These are phyloP conservation scores for Scolanthus callimorphus DNA, from an alignment of 92 coral and sea anemone species.

Conservation along the genomic window DNA sequence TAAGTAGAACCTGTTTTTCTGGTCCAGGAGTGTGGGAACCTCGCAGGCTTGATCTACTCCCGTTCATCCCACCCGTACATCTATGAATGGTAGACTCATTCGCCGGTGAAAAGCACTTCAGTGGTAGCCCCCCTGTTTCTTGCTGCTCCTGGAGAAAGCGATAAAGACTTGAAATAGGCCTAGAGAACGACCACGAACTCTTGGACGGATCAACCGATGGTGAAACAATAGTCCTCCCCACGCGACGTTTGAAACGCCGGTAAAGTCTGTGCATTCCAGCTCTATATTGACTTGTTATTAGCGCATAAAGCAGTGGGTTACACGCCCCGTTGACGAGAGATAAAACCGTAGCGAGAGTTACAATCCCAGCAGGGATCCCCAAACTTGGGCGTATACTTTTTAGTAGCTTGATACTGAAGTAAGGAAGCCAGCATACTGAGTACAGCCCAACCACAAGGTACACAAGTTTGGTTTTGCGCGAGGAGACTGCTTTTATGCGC, in stretches of 20 bases:
- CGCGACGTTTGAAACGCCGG: slow-evolving; percentile 54
- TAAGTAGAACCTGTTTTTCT: not conserved
- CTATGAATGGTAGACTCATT: not conserved
- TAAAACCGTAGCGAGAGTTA: slow-evolving; percentile 53
- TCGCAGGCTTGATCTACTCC: not conserved
- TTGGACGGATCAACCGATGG: slow-evolving; percentile 42
- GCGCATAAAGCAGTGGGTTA: slow-evolving; percentile 89
- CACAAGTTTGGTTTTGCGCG: slow-evolving; percentile 78
- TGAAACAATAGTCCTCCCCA: slow-evolving; percentile 27
- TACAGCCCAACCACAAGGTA: slow-evolving; percentile 81
- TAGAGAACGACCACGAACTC: slow-evolving; percentile 71
- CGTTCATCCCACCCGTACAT: not conserved
- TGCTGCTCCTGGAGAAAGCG: slow-evolving; percentile 33
- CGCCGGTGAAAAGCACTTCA: not conserved
- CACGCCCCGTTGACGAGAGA: slow-evolving; percentile 72
- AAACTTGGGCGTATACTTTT: slow-evolving; percentile 43
- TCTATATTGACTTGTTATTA: slow-evolving; percentile 86
- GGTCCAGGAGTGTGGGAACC: not conserved
- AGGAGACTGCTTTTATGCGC: slow-evolving; percentile 59
- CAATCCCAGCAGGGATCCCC: slow-evolving; percentile 32
- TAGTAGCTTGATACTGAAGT: slow-evolving; percentile 47
- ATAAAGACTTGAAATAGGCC: slow-evolving; percentile 58
- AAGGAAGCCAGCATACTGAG: slow-evolving; percentile 91
- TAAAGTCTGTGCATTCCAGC: slow-evolving; percentile 68
- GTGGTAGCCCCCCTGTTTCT: not conserved